Evolutionary conservation across 2,888 invertebrate genomes (phyloP).

Genomic region (Athalia circularis): DNA sequence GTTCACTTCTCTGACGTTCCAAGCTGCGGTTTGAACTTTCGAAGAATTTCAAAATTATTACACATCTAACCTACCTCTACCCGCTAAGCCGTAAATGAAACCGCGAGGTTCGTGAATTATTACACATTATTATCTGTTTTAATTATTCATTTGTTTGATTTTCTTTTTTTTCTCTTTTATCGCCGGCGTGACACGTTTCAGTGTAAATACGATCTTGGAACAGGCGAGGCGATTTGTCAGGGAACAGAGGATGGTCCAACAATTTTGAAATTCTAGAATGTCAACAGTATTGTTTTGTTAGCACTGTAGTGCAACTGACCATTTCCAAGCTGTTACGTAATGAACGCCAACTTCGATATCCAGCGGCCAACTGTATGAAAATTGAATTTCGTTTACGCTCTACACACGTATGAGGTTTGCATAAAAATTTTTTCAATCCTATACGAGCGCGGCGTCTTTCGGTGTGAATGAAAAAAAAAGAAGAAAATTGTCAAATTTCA

Average conservation of each 20-base stretch:
- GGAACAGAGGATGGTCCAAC: slow-evolving; percentile 9
- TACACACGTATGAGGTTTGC: background rate
- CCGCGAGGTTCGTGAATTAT: slow-evolving; percentile 13
- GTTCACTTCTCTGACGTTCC: background rate
- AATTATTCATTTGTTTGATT: no score
- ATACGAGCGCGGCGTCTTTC: background rate
- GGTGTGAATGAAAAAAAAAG: background rate
- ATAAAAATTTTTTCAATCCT: no score
- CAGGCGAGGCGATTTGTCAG: slow-evolving; percentile 29
- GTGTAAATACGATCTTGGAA: background rate
- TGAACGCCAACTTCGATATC: slow-evolving; percentile 59
- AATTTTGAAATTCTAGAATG: slow-evolving; percentile 32
- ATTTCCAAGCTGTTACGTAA: slow-evolving; percentile 65
- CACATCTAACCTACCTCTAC: background rate
- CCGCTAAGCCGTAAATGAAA: slow-evolving; percentile 2
- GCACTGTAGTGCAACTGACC: slow-evolving; percentile 39
- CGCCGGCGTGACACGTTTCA: background rate
- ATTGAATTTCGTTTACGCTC: slow-evolving; percentile 30
- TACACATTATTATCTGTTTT: background rate
- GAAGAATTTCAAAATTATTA: no score
- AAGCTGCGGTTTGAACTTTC: no score
- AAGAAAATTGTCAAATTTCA: background rate
- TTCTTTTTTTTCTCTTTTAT: no score
- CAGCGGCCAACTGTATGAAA: slow-evolving; percentile 59
- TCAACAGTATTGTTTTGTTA: slow-evolving; percentile 41